phyloP scores from a whole-genome alignment of 2,888 invertebrate genomes.

The Papilio elwesi region DNA sequence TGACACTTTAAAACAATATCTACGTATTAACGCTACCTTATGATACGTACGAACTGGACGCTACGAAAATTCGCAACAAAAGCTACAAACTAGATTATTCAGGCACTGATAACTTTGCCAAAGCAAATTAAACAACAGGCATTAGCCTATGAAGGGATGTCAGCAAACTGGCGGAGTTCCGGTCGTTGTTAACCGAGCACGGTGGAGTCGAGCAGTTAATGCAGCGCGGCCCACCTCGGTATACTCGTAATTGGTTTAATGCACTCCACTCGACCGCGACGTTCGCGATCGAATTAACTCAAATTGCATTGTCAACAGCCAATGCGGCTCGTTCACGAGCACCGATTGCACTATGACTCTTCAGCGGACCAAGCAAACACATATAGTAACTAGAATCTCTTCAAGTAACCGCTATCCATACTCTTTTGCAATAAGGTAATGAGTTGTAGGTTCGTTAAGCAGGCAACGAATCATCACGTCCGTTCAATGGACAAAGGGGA shows the following conservation, averaged over 20 bases:
- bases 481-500: too few species aligned
- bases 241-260: slow-evolving; percentile 79
- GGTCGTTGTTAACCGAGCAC: slow-evolving; percentile 48
- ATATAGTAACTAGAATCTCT: too few species aligned
- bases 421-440: too few species aligned
- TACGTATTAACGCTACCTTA: neutral
- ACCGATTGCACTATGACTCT: neutral
- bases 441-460: too few species aligned
- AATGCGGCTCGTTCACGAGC: slow-evolving; percentile 48
- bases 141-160: slow-evolving; percentile 26
- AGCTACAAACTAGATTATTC: slow-evolving; percentile 20
- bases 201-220: slow-evolving; percentile 63
- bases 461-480: too few species aligned
- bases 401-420: too few species aligned
- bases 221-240: slow-evolving; percentile 62
- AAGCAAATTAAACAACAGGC: slow-evolving; percentile 34
- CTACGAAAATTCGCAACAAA: slow-evolving; percentile 11
- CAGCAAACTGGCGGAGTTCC: slow-evolving; percentile 23
- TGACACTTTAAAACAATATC: too few species aligned
- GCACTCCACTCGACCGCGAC: slow-evolving; percentile 54
- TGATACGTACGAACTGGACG: neutral
- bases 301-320: slow-evolving; percentile 77
- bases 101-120: slow-evolving; percentile 9
- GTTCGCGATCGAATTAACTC: slow-evolving; percentile 71
- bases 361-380: too few species aligned